These are phyloP conservation scores for Acridotheres tristis DNA, from an alignment of 2,797 vertebrate species.

Conservation along the genomic window DNA sequence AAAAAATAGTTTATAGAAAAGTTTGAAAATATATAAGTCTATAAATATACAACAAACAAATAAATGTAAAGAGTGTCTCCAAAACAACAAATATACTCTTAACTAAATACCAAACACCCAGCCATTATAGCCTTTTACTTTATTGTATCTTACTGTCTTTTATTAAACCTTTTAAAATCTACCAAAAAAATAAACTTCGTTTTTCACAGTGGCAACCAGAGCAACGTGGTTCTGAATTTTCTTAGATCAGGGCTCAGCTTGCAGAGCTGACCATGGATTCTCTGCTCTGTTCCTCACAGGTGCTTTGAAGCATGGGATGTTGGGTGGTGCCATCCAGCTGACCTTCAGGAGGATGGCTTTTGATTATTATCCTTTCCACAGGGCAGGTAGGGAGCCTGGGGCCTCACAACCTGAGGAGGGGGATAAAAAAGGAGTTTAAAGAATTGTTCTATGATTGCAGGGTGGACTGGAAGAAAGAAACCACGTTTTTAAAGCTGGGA, in stretches of 20 bases:
- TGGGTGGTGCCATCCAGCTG: slow-evolving; percentile 96
- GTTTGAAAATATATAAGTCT: too few relatives aligned
- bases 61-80: too few relatives aligned
- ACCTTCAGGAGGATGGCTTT: slow-evolving; percentile 93
- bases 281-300: slow-evolving; percentile 71
- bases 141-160: too few relatives aligned
- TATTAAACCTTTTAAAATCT: too few relatives aligned
- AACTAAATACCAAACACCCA: too few relatives aligned
- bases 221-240: neutral
- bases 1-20: too few relatives aligned
- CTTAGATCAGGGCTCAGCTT: neutral
- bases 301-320: slow-evolving; percentile 80
- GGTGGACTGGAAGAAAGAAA: neutral
- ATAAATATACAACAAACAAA: too few relatives aligned
- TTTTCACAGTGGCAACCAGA: neutral
- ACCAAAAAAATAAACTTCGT: too few relatives aligned
- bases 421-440: neutral
- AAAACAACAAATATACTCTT: too few relatives aligned
- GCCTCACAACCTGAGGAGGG: neutral
- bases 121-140: too few relatives aligned
- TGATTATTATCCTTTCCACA: slow-evolving; percentile 96
- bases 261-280: neutral
- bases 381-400: slow-evolving; percentile 81
- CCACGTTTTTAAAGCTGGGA: neutral
- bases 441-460: neutral